phyloP scores from a whole-genome alignment of 2,797 vertebrate species.

The Zonotrichia albicollis region DNA sequence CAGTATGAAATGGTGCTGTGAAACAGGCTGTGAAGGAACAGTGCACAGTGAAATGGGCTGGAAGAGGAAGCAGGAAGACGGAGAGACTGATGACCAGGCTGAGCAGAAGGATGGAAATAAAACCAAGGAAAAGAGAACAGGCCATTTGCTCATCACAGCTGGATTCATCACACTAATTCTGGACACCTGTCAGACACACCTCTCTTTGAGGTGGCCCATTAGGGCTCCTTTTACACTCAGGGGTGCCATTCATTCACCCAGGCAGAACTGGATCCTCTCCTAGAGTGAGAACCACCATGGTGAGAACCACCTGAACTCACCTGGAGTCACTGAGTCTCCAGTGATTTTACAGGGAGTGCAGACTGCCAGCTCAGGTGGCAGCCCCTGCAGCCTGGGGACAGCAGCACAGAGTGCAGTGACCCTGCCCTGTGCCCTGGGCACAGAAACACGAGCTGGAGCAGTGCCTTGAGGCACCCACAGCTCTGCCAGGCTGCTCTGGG shows the following conservation, averaged over 20 bases:
- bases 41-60: neutral
- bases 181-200: neutral
- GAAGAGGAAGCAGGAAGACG: neutral
- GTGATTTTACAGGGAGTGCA: neutral
- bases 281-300: neutral
- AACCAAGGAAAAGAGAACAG: neutral
- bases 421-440: neutral
- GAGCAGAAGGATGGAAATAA: conserved; percentile 1
- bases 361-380: neutral
- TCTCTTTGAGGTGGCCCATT: neutral
- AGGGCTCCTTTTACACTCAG: neutral
- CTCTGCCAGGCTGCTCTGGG: neutral
- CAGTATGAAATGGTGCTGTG: neutral
- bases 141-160: neutral
- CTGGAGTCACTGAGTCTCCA: neutral
- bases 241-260: neutral
- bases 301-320: neutral
- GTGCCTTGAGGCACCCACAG: neutral
- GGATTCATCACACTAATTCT: neutral
- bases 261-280: neutral
- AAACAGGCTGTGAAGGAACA: neutral
- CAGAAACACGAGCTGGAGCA: neutral
- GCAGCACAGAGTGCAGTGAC: neutral
- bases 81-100: neutral
- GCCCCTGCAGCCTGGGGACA: neutral